Evolutionary conservation across 2,888 invertebrate species (phyloP), one percentile per base, ranked within the genome.

Genomic region (Drosophila kokeensis): DNA sequence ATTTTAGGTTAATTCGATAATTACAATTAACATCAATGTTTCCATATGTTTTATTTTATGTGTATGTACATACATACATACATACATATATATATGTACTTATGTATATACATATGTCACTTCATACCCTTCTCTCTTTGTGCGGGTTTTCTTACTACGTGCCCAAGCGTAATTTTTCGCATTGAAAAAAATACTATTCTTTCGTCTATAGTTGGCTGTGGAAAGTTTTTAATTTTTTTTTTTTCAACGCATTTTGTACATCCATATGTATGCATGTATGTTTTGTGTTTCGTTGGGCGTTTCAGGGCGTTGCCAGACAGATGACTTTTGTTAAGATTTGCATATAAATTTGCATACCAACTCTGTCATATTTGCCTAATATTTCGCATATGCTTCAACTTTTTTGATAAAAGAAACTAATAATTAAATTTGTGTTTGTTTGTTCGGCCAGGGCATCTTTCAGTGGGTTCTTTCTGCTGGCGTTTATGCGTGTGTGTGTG

Each of bases 251-350:
- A 27, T 42, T n/a, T 48, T 48, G 18, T 49, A 32, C 11, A 7
- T 42, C 1, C 11, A 34, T 52, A 21, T 27, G 36, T 15, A 2
- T 50, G 7, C 8, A 1, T 32, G 38, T 64, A 27, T 27, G 11
- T 48, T n/a, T 8, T 45, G 29, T 45, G 38, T 40, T 52, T 24
- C n/a, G 40, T 59, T 59, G 38, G n/a, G 34, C n/a, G n/a, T 11
- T 54, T 72, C 36, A 45, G 49, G 57, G 57, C 70, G 62, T 76
- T 81, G 70, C 49, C 81, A 69, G 76, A 69, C 42, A 32, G n/a
- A 36, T 24, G 27, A 48, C 62, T 69, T 80, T 69, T 62, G 40
- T 63, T 29, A 36, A 53, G 48, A 57, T 76, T 63, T 59, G 55
- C 71, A 79, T 61, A 58, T 59, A 53, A 50, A 60, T 52, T 52